These are phyloP conservation scores for Eretmocerus hayati DNA, from an alignment of 2,888 invertebrate genomes.

Conservation along the genomic window DNA sequence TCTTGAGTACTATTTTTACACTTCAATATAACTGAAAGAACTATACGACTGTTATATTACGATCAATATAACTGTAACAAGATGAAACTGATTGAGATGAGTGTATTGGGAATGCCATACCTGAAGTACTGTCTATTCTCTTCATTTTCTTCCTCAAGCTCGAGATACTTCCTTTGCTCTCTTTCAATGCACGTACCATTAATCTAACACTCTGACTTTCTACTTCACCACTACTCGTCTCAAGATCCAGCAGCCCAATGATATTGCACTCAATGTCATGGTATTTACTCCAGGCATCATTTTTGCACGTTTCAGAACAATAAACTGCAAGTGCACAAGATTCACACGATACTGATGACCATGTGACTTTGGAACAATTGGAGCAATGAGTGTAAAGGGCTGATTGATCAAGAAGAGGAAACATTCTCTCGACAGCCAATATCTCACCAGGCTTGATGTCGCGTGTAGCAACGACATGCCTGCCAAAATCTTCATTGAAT, in stretches of 20 bases:
- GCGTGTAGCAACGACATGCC: conserved; percentile 62
- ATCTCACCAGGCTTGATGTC: conserved; percentile 69
- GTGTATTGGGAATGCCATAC: no score
- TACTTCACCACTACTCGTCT: conserved; percentile 57
- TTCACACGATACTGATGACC: conserved; percentile 59
- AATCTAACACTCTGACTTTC: conserved; percentile 62
- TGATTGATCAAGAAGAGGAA: conserved; percentile 53
- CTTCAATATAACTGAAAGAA: no score
- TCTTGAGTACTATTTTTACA: no score
- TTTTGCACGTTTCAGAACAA: conserved; percentile 60
- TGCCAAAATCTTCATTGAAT: conserved; percentile 56
- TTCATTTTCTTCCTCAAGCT: conserved; percentile 42
- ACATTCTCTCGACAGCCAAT: conserved; percentile 71
- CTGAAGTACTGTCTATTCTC: conserved; percentile 34
- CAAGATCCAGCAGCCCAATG: conserved; percentile 53
- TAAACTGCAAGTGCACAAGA: conserved; percentile 60
- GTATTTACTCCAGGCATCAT: conserved; percentile 58
- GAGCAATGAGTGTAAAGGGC: conserved; percentile 58
- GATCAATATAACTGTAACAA: no score
- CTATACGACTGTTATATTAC: no score
- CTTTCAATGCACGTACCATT: conserved; percentile 48
- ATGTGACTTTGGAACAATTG: conserved; percentile 57
- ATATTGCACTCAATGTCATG: conserved; percentile 74
- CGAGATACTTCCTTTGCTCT: conserved; percentile 39
- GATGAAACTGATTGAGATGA: no score